Evolutionary conservation across 2,888 invertebrate genomes (phyloP), one percentile per base, ranked within the genome.

Genomic region (Zonitis immaculata): DNA sequence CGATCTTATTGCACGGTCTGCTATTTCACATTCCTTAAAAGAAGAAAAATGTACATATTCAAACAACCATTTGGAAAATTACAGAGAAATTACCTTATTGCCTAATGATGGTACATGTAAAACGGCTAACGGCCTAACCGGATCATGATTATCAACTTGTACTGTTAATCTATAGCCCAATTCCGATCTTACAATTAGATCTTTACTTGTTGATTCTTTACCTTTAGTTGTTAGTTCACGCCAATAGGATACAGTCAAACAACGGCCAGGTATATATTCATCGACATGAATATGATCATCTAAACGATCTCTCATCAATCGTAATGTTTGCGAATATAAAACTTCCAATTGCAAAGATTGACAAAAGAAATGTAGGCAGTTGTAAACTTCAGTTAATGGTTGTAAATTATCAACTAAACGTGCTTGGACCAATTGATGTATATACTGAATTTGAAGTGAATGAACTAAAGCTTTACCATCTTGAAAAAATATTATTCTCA

Each of bases 381-480:
- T 86, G 74, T 92, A 93, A 0, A 92, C 85, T 73, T 92, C 91
- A 46, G 86, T 84, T 12, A 93, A 76, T 2, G 92, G 91, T 68
- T 86, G 83, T 1, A 84, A 82, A 72, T 88, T 88, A 67, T 91
- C 90, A 9, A 90, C 88, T 7, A 95, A 79, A 27, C 96, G 84
- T 0, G 91, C 87, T 77, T 99, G 99, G 1, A 95, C 88, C 25
- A 98, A 82, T 67, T 95, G 92, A 67, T 97, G 95, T 49, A 99
- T 87, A 77, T 93, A 96, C 70, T 93, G 86, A 16, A 92, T 85
- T 80, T 97, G 98, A 7, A 96, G 80, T 4, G 90, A 87, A 78
- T 99, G 99, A 2, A 98, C 97, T 51, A 99, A 79, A 0, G 93
- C 86, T 76, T 95, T 95, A 11, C 98, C 98, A 82, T 95, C 95